These are phyloP conservation scores for Xenopus borealis DNA, from an alignment of 2,113 vertebrate genomes.

Conservation along the genomic window DNA sequence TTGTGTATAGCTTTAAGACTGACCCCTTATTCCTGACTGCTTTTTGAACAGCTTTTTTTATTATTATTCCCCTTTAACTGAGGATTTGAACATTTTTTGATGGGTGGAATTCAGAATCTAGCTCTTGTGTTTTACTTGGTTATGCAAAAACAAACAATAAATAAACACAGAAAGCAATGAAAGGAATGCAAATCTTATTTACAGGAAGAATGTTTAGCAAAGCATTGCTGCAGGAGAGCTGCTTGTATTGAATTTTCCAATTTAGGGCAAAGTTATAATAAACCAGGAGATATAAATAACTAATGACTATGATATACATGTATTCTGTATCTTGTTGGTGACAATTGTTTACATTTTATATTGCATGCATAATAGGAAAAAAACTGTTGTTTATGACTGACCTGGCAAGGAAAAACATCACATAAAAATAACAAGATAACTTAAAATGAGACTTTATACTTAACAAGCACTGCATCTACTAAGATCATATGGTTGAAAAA, in stretches of 20 bases:
- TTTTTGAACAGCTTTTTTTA: no score
- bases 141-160: constrained; percentile 46
- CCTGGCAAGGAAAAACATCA: no score
- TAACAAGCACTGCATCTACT: no score
- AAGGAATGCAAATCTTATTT: background rate
- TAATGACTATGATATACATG: constrained; percentile 6
- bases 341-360: constrained; percentile 27
- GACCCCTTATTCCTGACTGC: no score
- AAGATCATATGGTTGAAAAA: no score
- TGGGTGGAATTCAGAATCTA: constrained; percentile 29
- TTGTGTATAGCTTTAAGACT: no score
- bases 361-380: no score
- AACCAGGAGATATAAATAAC: constrained; percentile 5
- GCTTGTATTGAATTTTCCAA: background rate
- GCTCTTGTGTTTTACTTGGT: constrained; percentile 40
- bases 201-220: background rate
- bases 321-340: constrained; percentile 19
- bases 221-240: background rate
- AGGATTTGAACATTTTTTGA: constrained; percentile 23
- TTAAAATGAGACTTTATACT: no score
- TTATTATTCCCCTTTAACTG: background rate
- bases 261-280: constrained; percentile 6
- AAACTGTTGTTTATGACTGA: no score
- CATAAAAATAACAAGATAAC: no score
- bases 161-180: constrained; percentile 40